Base-by-base conservation (phyloP, 2,888 invertebrate genomes). In the Calliopum simillimum region DNA sequence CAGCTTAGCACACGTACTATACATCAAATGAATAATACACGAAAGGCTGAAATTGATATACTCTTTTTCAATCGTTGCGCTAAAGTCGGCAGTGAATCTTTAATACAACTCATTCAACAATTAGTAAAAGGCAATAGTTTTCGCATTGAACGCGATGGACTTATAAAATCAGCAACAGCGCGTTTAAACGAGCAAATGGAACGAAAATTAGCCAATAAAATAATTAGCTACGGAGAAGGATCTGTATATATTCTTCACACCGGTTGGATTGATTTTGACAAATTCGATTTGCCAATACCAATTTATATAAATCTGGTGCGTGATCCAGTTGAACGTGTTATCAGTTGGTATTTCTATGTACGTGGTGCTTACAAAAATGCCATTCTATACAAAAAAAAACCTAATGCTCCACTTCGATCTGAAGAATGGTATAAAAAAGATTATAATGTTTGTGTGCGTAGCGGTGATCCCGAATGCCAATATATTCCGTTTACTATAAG, bases 31-130 rank as follows among this genome's bases (percentile, higher is more conserved):
- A 96, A 96, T 87, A 95, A 95, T 82, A 95, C 95, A 0, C 89
- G 89, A 25, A 89, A 91, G 64, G 91, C 94, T 0, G 90, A 90
- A 68, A 88, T 90, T 33, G 91, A 94, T 53, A 88, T 94, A 16
- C 83, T 96, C 55, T 94, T 96, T 87, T 96, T 96, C 87, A 96
- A 96, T 86, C 89, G 96, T 13, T 95, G 94, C 63, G 95, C 96
- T 14, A 96, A 96, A 87, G 95, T 95, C 61, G 96, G 96, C 71
- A 94, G 94, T 68, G 95, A 95, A 87, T 93, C 95, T 3, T 90
- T 96, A 82, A 93, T 96, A 92, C 94, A 95, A 82, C 74, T 85
- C 1, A 75, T 84, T 21, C 71, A 69, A 1, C 68, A 76, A 3
- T 58, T 83, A 58, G 78, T 74, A 46, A 70, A 69, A 8, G 70